phyloP scores from a whole-genome alignment of 2,888 invertebrate genomes.

The Eudemis profundana region DNA sequence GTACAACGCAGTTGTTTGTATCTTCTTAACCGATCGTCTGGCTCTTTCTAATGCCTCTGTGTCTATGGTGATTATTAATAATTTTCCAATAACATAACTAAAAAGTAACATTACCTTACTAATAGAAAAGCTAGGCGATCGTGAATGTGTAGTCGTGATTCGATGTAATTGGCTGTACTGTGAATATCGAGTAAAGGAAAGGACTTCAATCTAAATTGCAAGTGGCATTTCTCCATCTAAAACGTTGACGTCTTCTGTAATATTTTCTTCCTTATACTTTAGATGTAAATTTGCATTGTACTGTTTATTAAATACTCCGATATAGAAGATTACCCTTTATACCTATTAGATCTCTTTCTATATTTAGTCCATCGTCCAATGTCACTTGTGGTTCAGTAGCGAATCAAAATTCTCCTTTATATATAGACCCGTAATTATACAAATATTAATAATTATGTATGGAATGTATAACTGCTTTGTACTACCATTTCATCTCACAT shows the following conservation, averaged over 20 bases:
- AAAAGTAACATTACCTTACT: constrained; percentile 32
- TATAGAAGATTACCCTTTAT: constrained; percentile 18
- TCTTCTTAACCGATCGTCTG: constrained; percentile 55
- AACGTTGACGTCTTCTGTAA: constrained; percentile 4
- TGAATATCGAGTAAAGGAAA: constrained; percentile 41
- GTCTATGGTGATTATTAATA: constrained; percentile 34
- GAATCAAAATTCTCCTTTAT: constrained; percentile 44
- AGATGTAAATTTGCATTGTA: constrained; percentile 16
- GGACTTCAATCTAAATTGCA: constrained; percentile 46
- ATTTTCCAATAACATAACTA: constrained; percentile 36
- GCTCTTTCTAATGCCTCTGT: constrained; percentile 55
- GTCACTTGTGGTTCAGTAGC: constrained; percentile 47
- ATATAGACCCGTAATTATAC: constrained; percentile 43
- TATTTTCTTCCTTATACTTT: constrained; percentile 4
- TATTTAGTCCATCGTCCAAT: constrained; percentile 29
- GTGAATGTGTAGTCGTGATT: constrained; percentile 51
- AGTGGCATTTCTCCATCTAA: constrained; percentile 44
- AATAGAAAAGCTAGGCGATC: constrained; percentile 52
- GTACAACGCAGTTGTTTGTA: constrained; percentile 71
- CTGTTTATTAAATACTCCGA: background rate
- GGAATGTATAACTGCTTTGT: constrained; percentile 78
- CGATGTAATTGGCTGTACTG: constrained; percentile 51
- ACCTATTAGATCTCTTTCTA: constrained; percentile 25
- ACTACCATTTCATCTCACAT: constrained; percentile 64
- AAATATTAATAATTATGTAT: constrained; percentile 49